Evolutionary conservation across 1,140 invertebrate species (phyloP), one percentile per base, ranked within the genome.

Genomic region (Drosophila triauraria): DNA sequence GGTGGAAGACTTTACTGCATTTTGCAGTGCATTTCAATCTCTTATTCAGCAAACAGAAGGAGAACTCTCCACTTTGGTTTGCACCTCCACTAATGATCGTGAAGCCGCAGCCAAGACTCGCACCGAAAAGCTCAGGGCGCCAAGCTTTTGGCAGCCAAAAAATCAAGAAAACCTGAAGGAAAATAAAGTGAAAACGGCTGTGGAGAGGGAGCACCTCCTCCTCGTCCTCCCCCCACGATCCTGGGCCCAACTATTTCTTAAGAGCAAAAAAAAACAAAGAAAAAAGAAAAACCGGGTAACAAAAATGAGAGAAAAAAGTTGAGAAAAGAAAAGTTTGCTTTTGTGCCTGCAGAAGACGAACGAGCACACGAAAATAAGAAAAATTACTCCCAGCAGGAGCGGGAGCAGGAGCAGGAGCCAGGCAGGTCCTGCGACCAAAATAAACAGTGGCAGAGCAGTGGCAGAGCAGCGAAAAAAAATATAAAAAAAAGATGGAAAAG

Each of bases 361-460:
- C 30, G 38, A 42, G 43, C 42, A 27, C 46, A 51, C 35, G 47
- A 77, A 70, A 53, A 83, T 54, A 71, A 61, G 70, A 82, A 87
- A 82, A 78, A 72, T 71, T 32, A 62, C 65, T 35, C 53, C 44
- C 20, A 30, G 25, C 53, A 17, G 30, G 53, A 25, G 42, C n/a
- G 35, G 17, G 20, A 13, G 44, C 32, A 5, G 48, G 75, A 20
- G 20, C 20, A 20, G 20, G 20, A 20, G 20, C 20, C 20, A 1
- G 57, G 59, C 43, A 82, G 57, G 57, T 46, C 46, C 46, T 48
- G 27, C 64, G 47, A 85, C 65, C 74, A 88, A 82, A 91, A 85
- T 77, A 84, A 81, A 90, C 80, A 88, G 78, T 68, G 71, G 68
- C 67, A 74, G 48, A 51, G 54, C 46, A 60, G 48, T 60, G 44